Base-by-base conservation (phyloP, 2,797 vertebrate species). In the Danionella dracula region DNA sequence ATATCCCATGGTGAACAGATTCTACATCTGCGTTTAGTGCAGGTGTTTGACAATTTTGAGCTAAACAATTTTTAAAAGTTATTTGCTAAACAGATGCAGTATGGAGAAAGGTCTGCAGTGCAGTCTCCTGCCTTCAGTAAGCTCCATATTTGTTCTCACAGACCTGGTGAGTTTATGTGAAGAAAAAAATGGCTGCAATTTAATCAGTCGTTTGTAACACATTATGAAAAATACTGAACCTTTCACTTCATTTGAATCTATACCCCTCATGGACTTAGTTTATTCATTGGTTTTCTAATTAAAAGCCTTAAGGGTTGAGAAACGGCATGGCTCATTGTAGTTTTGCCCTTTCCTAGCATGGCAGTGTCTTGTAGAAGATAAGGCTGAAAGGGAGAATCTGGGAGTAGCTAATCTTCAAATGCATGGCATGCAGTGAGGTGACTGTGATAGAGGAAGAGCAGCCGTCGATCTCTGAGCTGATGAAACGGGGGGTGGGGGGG, bases 401-500 rank as follows among this genome's bases (percentile, higher is more conserved):
- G 29, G 44, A 71, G 56, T 35, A 46, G 57, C 62, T 70, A 45
- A 71, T 73, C 71, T 76, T 45, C 49, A 66, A 68, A 68, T 68
- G 60, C 45, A 13, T 69, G 66, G 69, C 66, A 57, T 49, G 66
- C 40, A n/a, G 50, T 2, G 56, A 51, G 57, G 51, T 56, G 41
- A 61, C 45, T 64, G 53, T 62, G 68, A 67, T 59, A 76, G 62
- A 55, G 57, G 67, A 62, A 65, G 55, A 21, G 23, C 85, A 78
- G 86, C 83, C 79, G 82, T 79, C 81, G 83, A 85, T 71, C 78
- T 82, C 78, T 38, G 72, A 67, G 73, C 71, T 13, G 32, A 86
- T 79, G 82, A 87, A 79, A 66, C 19, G 34, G 23, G 40, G 34
- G 65, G 77, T 84, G 84, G 84, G 84, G 34, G 23, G 40, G 34